These are phyloP conservation scores for Linepithema humile DNA, from an alignment of 1,140 invertebrate genomes.

Conservation along the genomic window DNA sequence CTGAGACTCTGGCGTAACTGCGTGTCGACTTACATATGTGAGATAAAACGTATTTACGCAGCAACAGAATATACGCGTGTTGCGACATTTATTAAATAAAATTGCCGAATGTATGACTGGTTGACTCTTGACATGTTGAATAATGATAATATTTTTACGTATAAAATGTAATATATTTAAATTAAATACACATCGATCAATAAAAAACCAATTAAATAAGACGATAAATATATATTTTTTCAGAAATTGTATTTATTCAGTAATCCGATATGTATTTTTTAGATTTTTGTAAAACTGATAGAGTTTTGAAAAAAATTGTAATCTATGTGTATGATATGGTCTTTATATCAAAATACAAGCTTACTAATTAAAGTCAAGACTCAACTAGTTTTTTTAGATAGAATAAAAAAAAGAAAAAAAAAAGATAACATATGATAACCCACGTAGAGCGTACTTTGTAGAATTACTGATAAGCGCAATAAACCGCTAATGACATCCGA, in stretches of 20 bases:
- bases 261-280: neutral
- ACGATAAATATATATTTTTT: neutral
- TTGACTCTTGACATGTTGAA: too few relatives aligned
- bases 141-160: too few relatives aligned
- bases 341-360: too few relatives aligned
- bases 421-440: too few relatives aligned
- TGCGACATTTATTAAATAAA: slow-evolving; percentile 3
- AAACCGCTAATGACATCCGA: too few relatives aligned
- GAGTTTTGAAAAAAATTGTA: neutral
- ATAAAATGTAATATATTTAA: neutral
- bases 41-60: neutral
- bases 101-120: neutral
- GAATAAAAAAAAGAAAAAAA: too few relatives aligned
- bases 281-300: too few relatives aligned
- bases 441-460: too few relatives aligned
- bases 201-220: neutral
- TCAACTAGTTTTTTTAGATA: too few relatives aligned
- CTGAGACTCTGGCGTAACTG: neutral
- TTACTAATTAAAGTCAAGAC: too few relatives aligned
- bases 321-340: too few relatives aligned
- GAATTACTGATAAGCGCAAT: too few relatives aligned
- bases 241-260: neutral
- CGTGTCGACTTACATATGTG: neutral
- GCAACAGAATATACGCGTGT: neutral
- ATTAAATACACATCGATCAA: neutral